Conservation (phyloP, 2,113 vertebrate genomes). For the Prunella fulvescens region DNA sequence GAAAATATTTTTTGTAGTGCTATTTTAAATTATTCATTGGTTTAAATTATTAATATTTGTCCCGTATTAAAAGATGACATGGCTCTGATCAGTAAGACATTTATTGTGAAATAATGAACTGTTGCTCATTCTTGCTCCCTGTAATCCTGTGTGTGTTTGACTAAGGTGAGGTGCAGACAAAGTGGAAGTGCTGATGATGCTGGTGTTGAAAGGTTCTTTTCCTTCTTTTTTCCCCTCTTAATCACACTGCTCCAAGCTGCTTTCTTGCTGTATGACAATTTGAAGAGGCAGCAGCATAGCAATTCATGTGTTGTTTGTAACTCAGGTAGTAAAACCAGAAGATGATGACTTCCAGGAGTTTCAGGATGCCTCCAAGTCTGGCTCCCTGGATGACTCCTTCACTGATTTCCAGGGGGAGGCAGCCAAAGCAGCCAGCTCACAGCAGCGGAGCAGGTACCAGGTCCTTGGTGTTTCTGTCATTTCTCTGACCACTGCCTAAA, state of each 20-base stretch:
- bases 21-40: background rate
- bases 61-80: background rate
- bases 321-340: constrained; percentile 83
- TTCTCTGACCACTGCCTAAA: background rate
- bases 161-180: background rate
- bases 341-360: constrained; percentile 99
- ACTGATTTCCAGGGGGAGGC: constrained; percentile 87
- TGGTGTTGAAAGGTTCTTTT: background rate
- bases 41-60: background rate
- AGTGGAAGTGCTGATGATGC: background rate
- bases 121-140: background rate
- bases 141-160: background rate
- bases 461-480: background rate
- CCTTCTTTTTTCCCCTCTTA: background rate
- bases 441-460: constrained; percentile 85
- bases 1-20: background rate
- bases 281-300: background rate
- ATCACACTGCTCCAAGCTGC: background rate
- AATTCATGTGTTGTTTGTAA: background rate
- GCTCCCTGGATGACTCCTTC: constrained; percentile 85
- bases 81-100: background rate
- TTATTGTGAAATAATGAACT: background rate
- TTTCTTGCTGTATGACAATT: background rate
- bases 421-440: constrained; percentile 68
- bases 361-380: constrained; percentile 94